Percentiles rank a stretch among this genome's conserved stretches.
These are phyloP conservation scores for Picathartes gymnocephalus DNA, from an alignment of 2,113 vertebrate genomes.

Conservation along the genomic window DNA sequence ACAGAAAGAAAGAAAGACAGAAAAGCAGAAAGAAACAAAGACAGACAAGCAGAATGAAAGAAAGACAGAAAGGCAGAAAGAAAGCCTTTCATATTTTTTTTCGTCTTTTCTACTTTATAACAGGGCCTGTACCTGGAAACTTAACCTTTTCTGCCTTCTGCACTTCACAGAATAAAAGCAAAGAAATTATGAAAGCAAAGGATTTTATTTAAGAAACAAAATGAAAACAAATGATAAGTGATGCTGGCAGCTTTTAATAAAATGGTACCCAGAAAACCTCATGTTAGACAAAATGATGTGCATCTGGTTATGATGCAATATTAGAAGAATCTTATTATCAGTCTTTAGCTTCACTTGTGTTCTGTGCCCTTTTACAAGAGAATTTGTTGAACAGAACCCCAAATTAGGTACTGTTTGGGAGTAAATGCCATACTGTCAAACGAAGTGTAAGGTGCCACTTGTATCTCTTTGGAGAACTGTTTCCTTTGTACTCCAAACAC, in stretches of 20 bases:
- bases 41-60: too few relatives aligned
- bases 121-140: accelerated
- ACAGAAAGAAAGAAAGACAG: too few relatives aligned
- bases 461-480: neutral
- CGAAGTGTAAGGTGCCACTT: neutral
- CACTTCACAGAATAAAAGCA: neutral
- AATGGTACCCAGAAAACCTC: neutral
- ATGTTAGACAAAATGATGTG: accelerated
- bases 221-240: neutral
- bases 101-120: neutral
- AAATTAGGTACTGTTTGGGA: neutral
- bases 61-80: too few relatives aligned
- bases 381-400: neutral
- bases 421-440: neutral
- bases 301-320: neutral
- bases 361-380: neutral
- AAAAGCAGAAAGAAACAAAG: too few relatives aligned
- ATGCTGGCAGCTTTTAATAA: neutral
- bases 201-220: neutral
- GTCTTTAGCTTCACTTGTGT: neutral
- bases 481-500: neutral
- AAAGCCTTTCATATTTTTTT: neutral
- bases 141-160: neutral
- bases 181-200: neutral
- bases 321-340: neutral